Percentiles rank a stretch among this genome's conserved stretches.
phyloP scores from a whole-genome alignment of 2,888 invertebrate species.

The Drosophila parthenogenetica region DNA sequence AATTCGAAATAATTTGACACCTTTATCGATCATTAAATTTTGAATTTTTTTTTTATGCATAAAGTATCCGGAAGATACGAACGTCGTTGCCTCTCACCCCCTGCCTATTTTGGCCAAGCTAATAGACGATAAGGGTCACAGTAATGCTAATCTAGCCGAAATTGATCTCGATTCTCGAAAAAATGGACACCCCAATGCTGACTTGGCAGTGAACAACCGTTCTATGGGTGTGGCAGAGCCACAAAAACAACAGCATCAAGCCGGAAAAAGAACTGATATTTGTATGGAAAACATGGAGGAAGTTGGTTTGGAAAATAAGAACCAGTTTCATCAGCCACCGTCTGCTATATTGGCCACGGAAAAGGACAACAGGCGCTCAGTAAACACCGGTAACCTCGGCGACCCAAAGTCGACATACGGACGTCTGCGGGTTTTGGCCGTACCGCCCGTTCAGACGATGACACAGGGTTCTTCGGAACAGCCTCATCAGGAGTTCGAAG shows the following conservation, averaged over 20 bases:
- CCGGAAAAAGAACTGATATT: constrained; percentile 7
- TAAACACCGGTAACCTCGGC: constrained; percentile 25
- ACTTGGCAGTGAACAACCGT: constrained; percentile 11
- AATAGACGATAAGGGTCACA: constrained; percentile 21
- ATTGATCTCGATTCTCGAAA: constrained; percentile 31
- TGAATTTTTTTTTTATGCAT: too few relatives aligned
- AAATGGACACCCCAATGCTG: constrained; percentile 25
- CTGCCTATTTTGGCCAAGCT: constrained; percentile 33
- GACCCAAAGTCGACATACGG: constrained; percentile 88
- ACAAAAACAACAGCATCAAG: constrained; percentile 8
- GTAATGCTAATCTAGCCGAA: constrained; percentile 12
- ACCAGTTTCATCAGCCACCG: constrained; percentile 16
- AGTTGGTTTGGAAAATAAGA: not conserved
- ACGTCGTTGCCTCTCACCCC: constrained; percentile 4
- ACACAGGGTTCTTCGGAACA: constrained; percentile 47
- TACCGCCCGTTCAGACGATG: constrained; percentile 86
- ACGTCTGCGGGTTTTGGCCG: constrained; percentile 89
- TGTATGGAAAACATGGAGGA: constrained; percentile 21
- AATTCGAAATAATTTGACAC: too few relatives aligned
- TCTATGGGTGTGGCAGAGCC: constrained; percentile 22
- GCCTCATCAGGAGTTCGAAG: constrained; percentile 61
- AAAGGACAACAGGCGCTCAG: constrained; percentile 43
- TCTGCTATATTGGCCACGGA: constrained; percentile 11
- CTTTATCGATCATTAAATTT: too few relatives aligned
- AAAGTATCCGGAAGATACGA: constrained; percentile 58